Conservation (phyloP, 2,113 vertebrate genomes). For the Pogona vitticeps region DNA sequence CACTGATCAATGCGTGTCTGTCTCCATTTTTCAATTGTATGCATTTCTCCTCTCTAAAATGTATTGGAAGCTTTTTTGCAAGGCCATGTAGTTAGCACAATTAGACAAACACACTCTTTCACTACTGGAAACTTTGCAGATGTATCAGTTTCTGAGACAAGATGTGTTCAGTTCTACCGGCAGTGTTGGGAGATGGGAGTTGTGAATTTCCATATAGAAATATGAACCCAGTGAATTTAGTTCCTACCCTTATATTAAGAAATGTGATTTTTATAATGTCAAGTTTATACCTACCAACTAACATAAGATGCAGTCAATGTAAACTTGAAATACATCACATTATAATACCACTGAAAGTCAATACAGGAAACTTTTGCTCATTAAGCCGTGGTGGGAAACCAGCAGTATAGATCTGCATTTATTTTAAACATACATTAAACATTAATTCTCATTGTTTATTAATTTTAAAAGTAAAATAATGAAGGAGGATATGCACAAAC, state of each 20-base stretch:
- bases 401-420: background rate
- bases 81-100: too few species aligned
- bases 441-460: background rate
- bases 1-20: background rate
- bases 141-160: background rate
- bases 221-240: background rate
- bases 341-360: background rate
- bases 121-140: too few species aligned
- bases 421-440: background rate
- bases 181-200: background rate
- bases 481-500: background rate
- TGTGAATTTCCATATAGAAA: background rate
- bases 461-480: background rate
- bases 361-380: background rate
- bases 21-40: background rate
- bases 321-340: background rate
- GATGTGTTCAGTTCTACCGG: background rate
- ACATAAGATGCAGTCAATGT: background rate
- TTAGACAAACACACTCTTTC: too few species aligned
- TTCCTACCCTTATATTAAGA: background rate
- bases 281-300: background rate
- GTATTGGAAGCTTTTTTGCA: too few species aligned
- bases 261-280: background rate
- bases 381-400: background rate
- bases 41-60: too few species aligned